These are phyloP conservation scores for Eristalinus sepulchralis DNA, from an alignment of 2,888 invertebrate species.

Conservation along the genomic window DNA sequence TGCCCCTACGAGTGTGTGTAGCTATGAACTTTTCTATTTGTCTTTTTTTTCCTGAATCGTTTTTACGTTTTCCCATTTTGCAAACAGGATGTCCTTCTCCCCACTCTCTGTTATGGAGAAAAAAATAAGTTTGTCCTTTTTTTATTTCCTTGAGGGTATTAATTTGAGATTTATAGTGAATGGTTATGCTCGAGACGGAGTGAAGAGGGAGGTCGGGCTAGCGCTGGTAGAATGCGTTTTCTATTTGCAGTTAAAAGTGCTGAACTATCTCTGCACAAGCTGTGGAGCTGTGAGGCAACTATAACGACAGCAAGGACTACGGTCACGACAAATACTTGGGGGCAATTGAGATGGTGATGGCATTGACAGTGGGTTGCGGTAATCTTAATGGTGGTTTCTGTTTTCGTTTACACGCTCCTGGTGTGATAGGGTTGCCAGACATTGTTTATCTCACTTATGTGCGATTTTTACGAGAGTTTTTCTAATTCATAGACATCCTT, in stretches of 20 bases:
- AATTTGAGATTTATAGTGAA: slow-evolving; percentile 48
- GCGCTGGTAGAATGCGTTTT: slow-evolving; percentile 19
- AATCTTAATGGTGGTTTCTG: slow-evolving; percentile 49
- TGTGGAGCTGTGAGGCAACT: slow-evolving; percentile 17
- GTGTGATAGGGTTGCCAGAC: slow-evolving; percentile 28
- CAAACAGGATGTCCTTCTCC: slow-evolving; percentile 23
- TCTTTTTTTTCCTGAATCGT: slow-evolving; percentile 49
- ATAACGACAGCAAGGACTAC: slow-evolving; percentile 25
- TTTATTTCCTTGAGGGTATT: slow-evolving; percentile 23
- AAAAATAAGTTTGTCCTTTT: slow-evolving; percentile 44
- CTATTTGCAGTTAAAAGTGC: slow-evolving; percentile 39
- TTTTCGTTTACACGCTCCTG: slow-evolving; percentile 17
- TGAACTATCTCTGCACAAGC: slow-evolving; percentile 36
- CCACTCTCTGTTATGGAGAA: background rate
- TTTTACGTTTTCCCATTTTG: slow-evolving; percentile 53
- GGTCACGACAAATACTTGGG: slow-evolving; percentile 18
- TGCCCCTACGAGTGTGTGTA: slow-evolving; percentile 43
- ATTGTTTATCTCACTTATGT: too few relatives aligned
- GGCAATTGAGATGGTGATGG: slow-evolving; percentile 52
- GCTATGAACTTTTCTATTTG: slow-evolving; percentile 38
- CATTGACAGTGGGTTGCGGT: slow-evolving; percentile 57
- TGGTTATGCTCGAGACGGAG: slow-evolving; percentile 13
- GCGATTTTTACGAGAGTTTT: too few relatives aligned
- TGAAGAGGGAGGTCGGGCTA: background rate
- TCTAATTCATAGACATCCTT: too few relatives aligned